phyloP scores from a whole-genome alignment of 2,888 invertebrate genomes.

The Campoplex nolae region DNA sequence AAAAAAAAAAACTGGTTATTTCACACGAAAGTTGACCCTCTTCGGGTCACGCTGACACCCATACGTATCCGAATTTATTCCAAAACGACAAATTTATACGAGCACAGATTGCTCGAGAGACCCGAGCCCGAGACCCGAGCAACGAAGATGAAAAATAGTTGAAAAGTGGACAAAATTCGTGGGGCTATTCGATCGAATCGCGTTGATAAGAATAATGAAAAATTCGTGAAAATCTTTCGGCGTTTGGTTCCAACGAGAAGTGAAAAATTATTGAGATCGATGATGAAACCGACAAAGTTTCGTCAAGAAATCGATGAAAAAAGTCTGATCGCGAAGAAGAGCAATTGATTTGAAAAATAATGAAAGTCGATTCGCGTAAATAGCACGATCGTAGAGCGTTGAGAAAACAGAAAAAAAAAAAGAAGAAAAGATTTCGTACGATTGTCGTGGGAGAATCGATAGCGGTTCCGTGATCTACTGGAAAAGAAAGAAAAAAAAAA shows the following conservation, averaged over 20 bases:
- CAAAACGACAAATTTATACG: slow-evolving; percentile 19
- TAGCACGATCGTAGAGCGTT: slow-evolving; percentile 41
- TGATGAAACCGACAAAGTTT: not conserved
- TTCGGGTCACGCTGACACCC: not conserved
- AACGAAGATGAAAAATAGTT: not conserved
- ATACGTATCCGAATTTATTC: slow-evolving; percentile 1
- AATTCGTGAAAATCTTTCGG: no score
- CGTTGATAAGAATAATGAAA: no score
- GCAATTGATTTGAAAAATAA: not conserved
- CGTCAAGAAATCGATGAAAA: not conserved
- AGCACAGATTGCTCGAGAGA: not conserved
- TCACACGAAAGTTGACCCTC: slow-evolving; percentile 10
- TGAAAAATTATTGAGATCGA: no score
- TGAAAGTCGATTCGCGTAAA: slow-evolving; percentile 57
- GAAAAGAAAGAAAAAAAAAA: not conserved
- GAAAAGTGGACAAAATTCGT: not conserved
- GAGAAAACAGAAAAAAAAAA: not conserved
- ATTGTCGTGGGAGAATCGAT: slow-evolving; percentile 64
- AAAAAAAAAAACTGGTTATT: not conserved
- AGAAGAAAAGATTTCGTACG: slow-evolving; percentile 34
- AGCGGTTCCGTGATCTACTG: slow-evolving; percentile 56
- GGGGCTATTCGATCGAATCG: no score
- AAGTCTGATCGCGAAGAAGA: not conserved
- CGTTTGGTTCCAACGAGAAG: no score
- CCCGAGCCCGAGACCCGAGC: not conserved